Conservation (phyloP, 2,888 invertebrate species). For the Platycnemis pennipes region DNA sequence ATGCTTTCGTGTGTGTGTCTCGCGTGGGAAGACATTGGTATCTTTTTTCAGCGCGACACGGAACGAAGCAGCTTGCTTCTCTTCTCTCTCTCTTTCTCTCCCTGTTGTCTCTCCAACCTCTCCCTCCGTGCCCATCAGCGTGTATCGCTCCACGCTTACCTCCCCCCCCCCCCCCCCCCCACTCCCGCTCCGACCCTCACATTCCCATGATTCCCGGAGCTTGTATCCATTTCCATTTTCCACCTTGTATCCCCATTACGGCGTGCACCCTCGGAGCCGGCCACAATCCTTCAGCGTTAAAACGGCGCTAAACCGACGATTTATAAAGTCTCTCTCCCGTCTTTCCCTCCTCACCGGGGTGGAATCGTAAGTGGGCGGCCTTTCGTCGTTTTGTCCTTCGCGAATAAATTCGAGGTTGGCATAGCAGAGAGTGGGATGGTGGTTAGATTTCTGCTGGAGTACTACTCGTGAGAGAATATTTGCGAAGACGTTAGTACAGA, state of each 20-base stretch:
- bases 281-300: not conserved
- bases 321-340: not conserved
- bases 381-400: no score
- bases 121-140: not conserved
- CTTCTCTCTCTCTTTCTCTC: not conserved
- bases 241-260: conserved; percentile 26
- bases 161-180: not conserved
- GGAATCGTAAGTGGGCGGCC: no score
- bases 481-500: no score
- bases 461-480: no score
- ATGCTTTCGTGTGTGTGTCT: not conserved
- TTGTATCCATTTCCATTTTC: conserved; percentile 36
- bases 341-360: no score
- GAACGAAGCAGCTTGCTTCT: not conserved
- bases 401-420: no score
- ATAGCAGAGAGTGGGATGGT: no score
- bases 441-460: no score
- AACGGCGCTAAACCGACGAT: conserved; percentile 7
- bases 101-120: not conserved
- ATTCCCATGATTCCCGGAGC: not conserved
- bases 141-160: not conserved
- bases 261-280: not conserved
- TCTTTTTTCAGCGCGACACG: conserved; percentile 30
- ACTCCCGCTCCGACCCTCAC: not conserved
- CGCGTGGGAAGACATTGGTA: conserved; percentile 29